Evolutionary conservation across 2,888 invertebrate genomes (phyloP).

Genomic region (Leptinotarsa haldemani): DNA sequence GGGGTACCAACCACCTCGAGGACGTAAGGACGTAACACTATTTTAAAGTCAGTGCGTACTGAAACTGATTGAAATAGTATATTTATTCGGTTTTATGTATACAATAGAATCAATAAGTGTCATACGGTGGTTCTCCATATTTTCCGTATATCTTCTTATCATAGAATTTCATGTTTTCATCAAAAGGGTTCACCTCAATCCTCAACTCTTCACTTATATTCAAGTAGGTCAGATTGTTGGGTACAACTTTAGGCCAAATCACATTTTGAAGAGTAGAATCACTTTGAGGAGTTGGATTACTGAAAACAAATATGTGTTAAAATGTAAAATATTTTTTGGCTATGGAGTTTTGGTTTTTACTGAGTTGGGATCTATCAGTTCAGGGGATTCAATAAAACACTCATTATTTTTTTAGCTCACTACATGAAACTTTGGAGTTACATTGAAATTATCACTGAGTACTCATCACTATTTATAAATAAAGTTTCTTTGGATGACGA

Average conservation of each 20-base stretch:
- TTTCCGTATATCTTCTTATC: constrained; percentile 41
- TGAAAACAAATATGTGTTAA: constrained; percentile 13
- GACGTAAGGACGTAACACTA: too few species aligned
- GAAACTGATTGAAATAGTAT: neutral
- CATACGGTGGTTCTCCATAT: constrained; percentile 45
- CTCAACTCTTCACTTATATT: constrained; percentile 31
- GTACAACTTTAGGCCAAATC: constrained; percentile 34
- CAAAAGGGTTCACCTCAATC: constrained; percentile 38
- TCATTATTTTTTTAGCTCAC: too few species aligned
- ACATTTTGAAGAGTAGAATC: constrained; percentile 40
- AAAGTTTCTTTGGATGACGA: too few species aligned
- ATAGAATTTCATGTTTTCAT: constrained; percentile 48
- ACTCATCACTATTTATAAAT: too few species aligned
- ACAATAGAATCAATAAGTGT: constrained; percentile 41
- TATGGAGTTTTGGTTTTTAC: too few species aligned
- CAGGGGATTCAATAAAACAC: too few species aligned
- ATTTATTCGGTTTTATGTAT: neutral
- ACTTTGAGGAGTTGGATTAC: constrained; percentile 43
- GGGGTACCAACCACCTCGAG: too few species aligned
- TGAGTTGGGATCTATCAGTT: too few species aligned
- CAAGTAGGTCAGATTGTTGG: constrained; percentile 29
- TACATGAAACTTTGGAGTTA: too few species aligned
- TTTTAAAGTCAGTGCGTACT: neutral
- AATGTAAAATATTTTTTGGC: too few species aligned
- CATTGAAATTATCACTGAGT: too few species aligned